These are phyloP conservation scores for Lochmaea capreae DNA, from an alignment of 2,888 invertebrate species.

Conservation along the genomic window DNA sequence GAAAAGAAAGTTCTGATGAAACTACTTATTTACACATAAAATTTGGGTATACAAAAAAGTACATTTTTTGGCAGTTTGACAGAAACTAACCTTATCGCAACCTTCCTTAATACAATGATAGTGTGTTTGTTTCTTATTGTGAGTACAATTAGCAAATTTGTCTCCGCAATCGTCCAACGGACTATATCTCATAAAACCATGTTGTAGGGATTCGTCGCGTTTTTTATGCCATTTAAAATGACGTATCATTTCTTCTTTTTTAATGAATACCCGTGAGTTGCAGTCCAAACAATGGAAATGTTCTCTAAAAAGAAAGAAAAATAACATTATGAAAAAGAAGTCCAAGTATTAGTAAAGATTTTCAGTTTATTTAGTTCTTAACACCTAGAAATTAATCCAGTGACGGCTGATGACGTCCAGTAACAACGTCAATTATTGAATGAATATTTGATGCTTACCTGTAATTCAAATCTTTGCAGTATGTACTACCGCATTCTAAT, in stretches of 20 bases:
- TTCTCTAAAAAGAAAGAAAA: conserved; percentile 71
- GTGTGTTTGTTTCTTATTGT: conserved; percentile 94
- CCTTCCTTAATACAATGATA: conserved; percentile 97
- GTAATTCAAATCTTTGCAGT: conserved; percentile 90
- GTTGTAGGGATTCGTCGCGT: conserved; percentile 94
- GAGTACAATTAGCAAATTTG: conserved; percentile 77
- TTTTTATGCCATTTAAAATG: conserved; percentile 99
- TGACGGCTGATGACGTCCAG: too few relatives aligned
- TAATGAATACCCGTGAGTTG: conserved; percentile 86
- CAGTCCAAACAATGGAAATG: conserved; percentile 94
- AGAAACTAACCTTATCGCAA: conserved; percentile 76
- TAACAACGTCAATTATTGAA: neutral
- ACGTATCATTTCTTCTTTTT: conserved; percentile 98
- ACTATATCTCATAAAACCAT: conserved; percentile 90
- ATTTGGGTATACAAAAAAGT: too few relatives aligned
- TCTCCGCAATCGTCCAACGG: conserved; percentile 95
- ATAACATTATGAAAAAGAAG: neutral
- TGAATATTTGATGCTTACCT: conserved; percentile 59
- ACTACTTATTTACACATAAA: too few relatives aligned
- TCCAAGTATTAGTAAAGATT: neutral
- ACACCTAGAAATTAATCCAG: too few relatives aligned
- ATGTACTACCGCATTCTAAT: conserved; percentile 84
- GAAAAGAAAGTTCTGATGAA: too few relatives aligned
- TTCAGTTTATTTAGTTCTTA: too few relatives aligned
- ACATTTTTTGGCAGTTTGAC: neutral